Evolutionary conservation across 2,797 vertebrate species (phyloP).

Genomic region (Cottoperca gobio): DNA sequence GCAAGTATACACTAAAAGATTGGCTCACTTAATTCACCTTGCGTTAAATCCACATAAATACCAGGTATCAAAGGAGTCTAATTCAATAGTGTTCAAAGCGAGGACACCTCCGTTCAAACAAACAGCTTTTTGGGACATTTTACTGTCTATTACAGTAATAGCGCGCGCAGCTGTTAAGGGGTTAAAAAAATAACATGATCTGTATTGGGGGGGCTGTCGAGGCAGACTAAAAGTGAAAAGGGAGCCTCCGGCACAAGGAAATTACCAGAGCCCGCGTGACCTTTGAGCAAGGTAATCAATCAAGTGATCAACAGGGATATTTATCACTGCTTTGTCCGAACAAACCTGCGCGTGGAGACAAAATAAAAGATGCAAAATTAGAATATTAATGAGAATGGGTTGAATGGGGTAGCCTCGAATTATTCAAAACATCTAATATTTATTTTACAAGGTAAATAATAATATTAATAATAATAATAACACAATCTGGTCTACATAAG

Average conservation of each 20-base stretch:
- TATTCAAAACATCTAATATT: neutral
- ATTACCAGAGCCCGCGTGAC: conserved; percentile 97
- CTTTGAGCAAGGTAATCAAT: conserved; percentile 99
- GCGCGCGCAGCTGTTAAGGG: conserved; percentile 79
- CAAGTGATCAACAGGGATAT: conserved; percentile 99
- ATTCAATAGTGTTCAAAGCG: neutral
- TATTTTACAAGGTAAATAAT: neutral
- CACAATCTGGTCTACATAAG: neutral
- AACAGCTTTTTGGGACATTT: neutral
- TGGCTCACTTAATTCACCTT: conserved; percentile 74
- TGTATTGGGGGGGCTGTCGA: conserved; percentile 88
- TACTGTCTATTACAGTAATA: conserved; percentile 63
- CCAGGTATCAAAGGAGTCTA: conserved; percentile 25
- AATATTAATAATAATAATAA: conserved; percentile 4
- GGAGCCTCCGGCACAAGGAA: conserved; percentile 96
- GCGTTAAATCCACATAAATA: conserved; percentile 47
- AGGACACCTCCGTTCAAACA: neutral
- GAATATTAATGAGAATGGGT: conserved; percentile 28
- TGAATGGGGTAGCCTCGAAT: neutral
- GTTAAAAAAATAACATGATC: conserved; percentile 87
- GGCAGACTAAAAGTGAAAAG: conserved; percentile 95
- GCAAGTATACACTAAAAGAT: conserved; percentile 87
- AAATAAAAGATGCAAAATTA: conserved; percentile 53
- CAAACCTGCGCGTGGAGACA: conserved; percentile 81
- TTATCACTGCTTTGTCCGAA: conserved; percentile 94